Evolutionary conservation across 2,113 vertebrate species (phyloP), one percentile per base, ranked within the genome.

Genomic region (Mystacornis crossleyi): DNA sequence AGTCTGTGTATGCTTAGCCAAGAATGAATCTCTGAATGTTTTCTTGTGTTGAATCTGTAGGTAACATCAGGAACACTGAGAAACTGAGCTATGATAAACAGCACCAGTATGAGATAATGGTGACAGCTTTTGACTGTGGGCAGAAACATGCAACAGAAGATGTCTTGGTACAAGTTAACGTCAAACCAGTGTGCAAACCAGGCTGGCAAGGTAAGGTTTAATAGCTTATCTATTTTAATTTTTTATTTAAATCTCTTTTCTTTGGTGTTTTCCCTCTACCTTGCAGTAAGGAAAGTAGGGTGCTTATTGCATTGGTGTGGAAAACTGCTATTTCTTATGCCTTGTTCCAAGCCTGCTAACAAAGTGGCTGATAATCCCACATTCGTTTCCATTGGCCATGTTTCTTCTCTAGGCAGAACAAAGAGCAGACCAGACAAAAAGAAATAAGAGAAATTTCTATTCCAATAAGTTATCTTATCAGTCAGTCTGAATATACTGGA

Each of bases 31-130:
- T 58, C 80, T 82, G 48, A 81, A 66, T 64, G 16, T 51, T 92
- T 28, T 55, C 45, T 60, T 86, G 3, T n/a, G 2, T 91, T 95
- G 38, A 70, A 97, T 73, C 81, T 96, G 4, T 83, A 99, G 99
- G 99, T 74, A 99, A 99, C 96, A 99, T 99, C 97, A 98, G 99
- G 85, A 99, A 99, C 98, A 99, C 99, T 0, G 99, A 99, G 97
- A 99, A 99, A 77, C 98, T 99, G 93, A 99, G 94, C 97, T 99
- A 98, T 60, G 99, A 99, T 90, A 98, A 97, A 40, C 98, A 99
- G 81, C 98, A 96, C 78, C 98, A 99, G 97, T 99, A 99, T 34
- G 98, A 99, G 97, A 98, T 99, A 96, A 98, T 98, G 98, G 99
- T 99, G 87, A 99, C 99, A 1, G 99, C 99, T 45, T 99, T 98